Evolutionary conservation across 2,797 vertebrate genomes (phyloP).

Genomic region (Aerospiza tachiro): DNA sequence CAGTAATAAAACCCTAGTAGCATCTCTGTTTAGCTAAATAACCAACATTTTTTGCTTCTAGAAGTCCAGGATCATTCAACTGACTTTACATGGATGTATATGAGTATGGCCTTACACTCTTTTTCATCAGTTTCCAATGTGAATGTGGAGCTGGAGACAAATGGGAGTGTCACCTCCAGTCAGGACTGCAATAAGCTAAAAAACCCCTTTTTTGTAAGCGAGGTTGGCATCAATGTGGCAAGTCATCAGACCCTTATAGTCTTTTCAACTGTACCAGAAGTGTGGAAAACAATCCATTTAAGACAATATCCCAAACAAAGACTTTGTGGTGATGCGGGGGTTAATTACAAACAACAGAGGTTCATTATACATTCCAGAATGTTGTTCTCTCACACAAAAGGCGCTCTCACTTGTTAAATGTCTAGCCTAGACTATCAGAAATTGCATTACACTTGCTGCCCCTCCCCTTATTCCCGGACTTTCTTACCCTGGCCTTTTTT

Average conservation of each 20-base stretch:
- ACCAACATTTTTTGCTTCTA: not conserved
- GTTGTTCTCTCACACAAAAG: slow-evolving; percentile 76
- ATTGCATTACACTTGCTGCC: slow-evolving; percentile 53
- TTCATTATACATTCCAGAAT: slow-evolving; percentile 71
- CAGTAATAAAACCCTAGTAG: not conserved
- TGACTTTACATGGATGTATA: not conserved
- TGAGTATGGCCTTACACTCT: not conserved
- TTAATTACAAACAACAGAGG: slow-evolving; percentile 72
- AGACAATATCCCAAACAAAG: slow-evolving; percentile 52
- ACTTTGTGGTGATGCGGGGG: slow-evolving; percentile 39
- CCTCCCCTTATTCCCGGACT: slow-evolving; percentile 58
- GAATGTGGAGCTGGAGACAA: not conserved
- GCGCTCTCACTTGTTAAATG: slow-evolving; percentile 60
- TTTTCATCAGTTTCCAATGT: not conserved
- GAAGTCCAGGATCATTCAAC: not conserved
- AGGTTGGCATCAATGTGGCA: not conserved
- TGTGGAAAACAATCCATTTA: slow-evolving; percentile 52
- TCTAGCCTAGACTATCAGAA: slow-evolving; percentile 67
- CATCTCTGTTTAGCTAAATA: not conserved
- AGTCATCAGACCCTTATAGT: not conserved
- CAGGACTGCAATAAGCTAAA: not conserved
- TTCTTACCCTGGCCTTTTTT: slow-evolving; percentile 24
- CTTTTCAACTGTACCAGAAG: not conserved
- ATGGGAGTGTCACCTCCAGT: not conserved
- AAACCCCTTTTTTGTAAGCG: not conserved